Base-by-base conservation (phyloP, 2,113 vertebrate species). In the Phodopus roborovskii region DNA sequence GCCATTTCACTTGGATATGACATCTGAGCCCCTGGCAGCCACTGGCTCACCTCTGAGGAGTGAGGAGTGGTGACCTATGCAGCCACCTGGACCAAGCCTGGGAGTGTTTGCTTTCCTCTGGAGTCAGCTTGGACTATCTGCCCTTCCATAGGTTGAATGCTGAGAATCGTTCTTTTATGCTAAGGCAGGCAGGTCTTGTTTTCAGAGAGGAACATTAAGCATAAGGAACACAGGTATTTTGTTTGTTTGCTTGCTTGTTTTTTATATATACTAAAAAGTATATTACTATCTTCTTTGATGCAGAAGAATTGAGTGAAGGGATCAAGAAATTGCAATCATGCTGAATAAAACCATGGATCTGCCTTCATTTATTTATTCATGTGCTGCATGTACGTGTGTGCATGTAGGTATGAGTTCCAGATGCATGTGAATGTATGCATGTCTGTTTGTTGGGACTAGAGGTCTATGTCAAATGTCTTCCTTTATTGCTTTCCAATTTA, bases 1-100 rank as follows among this genome's bases (percentile, higher is more conserved):
- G 94, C n/a, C 60, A 22, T 97, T 95, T 95, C 39, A 33, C 64
- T 90, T 73, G 15, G 7, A 22, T 70, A 26, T 89, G 96, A 90
- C 89, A 92, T 84, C 74, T 1, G 64, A 97, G 91, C 96, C 36
- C 2, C 66, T 39, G 7, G 24, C 48, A 93, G 91, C 77, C 28
- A 13, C 81, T 5, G 5, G 58, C 71, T 95, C 26, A 33, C 77
- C 36, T 42, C n/a, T 92, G 78, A 91, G 82, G 39, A 86, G 88
- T 92, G 78, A 91, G 82, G 39, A 86, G 88, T 39, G 82, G 74
- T 64, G 77, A 92, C 83, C n/a, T n/a, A 42, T 88, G 96, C 39
- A 78, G 26, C 26, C 24, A 15, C 71, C 62, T 53, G 68, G 50
- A 84, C 33, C 33, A 60, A 71, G 64, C 42, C 24, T 13, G 30